A percentile compares a stretch with the other conserved stretches of the same genome.
These are phyloP conservation scores for Pterois miles DNA, from an alignment of 2,797 vertebrate species.

Conservation along the genomic window DNA sequence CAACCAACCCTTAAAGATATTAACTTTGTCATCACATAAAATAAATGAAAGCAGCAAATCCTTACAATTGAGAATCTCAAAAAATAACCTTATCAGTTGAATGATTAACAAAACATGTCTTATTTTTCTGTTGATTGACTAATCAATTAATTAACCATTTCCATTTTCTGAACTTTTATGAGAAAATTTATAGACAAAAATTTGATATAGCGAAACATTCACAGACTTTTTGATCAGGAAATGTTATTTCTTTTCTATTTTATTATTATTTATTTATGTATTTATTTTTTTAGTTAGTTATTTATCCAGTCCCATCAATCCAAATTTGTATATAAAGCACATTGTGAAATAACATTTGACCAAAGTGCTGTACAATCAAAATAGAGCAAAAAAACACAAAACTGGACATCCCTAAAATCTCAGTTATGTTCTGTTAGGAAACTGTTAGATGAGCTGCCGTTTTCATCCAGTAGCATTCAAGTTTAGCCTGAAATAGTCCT, in stretches of 20 bases:
- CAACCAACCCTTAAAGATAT: background rate
- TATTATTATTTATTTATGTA: no score
- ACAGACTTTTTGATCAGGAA: no score
- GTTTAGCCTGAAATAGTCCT: background rate
- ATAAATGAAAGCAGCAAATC: background rate
- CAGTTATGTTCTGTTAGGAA: background rate
- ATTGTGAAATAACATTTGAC: no score
- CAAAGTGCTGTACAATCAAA: background rate
- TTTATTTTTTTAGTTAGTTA: no score
- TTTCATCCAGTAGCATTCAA: background rate
- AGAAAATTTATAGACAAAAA: no score
- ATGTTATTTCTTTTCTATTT: no score
- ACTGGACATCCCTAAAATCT: background rate
- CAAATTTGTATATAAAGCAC: no score
- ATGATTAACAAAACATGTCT: background rate
- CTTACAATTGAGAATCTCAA: no score
- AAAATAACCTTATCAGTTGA: background rate
- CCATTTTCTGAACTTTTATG: no score
- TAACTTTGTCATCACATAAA: background rate
- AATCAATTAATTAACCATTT: background rate
- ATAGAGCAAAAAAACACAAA: background rate
- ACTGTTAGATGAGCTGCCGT: background rate
- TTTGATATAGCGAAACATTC: no score
- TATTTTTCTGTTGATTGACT: background rate
- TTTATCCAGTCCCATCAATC: no score